Percentiles rank a stretch among this genome's conserved stretches.
Conservation (phyloP, 2,113 vertebrate genomes). For the Ivindomyrus marchei region DNA sequence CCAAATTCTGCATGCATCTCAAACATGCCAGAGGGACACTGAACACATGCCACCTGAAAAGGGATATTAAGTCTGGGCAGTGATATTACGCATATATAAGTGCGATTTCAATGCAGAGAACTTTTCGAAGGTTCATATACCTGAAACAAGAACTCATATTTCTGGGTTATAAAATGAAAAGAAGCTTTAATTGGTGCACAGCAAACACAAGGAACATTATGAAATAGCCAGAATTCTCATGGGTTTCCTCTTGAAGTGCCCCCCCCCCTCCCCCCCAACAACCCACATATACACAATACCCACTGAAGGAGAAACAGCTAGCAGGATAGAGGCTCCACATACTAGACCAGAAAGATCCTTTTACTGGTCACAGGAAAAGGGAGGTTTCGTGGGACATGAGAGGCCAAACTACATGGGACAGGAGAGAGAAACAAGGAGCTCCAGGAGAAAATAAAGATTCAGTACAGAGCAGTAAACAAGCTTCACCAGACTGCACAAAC, state of each 20-base stretch:
- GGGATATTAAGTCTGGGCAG: not conserved
- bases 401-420: not conserved
- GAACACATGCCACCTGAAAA: not conserved
- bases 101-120: not conserved
- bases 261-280: not conserved
- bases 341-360: not conserved
- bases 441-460: not conserved
- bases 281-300: not conserved
- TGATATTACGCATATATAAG: not conserved
- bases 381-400: not conserved
- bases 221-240: not conserved
- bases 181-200: not conserved
- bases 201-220: not conserved
- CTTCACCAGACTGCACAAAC: not conserved
- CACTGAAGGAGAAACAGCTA: not conserved
- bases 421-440: not conserved
- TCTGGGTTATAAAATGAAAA: not conserved
- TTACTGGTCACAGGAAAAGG: not conserved
- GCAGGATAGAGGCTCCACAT: not conserved
- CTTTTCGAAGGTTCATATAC: not conserved
- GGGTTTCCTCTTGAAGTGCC: not conserved
- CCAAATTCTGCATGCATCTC: not conserved
- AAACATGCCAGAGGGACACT: not conserved
- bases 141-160: not conserved
- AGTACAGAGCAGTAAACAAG: not conserved